These are phyloP conservation scores for Bathynomus jamesi DNA, from an alignment of 1,140 invertebrate species.

Conservation along the genomic window DNA sequence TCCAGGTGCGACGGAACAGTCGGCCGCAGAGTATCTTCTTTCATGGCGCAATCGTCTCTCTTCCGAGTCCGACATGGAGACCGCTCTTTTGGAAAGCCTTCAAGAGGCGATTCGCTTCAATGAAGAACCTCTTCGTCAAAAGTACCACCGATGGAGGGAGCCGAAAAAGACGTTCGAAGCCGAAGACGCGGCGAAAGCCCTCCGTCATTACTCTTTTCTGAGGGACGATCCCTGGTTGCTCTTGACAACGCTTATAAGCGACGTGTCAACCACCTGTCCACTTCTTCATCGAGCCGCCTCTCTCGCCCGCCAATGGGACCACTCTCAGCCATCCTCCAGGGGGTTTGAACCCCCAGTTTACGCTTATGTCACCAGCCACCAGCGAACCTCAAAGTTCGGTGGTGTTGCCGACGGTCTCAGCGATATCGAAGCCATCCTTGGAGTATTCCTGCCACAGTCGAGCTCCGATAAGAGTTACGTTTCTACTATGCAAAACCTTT, in stretches of 20 bases:
- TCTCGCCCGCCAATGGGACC: conserved; percentile 46
- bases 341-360: conserved; percentile 18
- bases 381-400: background rate
- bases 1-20: conserved; percentile 17
- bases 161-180: background rate
- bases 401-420: conserved; percentile 2
- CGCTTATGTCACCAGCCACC: conserved; percentile 11
- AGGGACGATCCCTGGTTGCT: conserved; percentile 52
- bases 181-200: conserved; percentile 21
- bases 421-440: conserved; percentile 18
- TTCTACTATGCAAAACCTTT: conserved; percentile 9
- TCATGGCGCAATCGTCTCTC: conserved; percentile 16
- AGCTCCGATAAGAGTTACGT: background rate
- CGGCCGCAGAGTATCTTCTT: conserved; percentile 11
- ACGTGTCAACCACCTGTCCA: conserved; percentile 70
- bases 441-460: background rate
- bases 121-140: background rate
- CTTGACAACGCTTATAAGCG: conserved; percentile 57
- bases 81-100: background rate
- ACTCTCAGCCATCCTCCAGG: background rate
- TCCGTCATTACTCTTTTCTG: conserved; percentile 62
- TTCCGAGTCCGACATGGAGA: background rate
- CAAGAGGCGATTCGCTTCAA: background rate
- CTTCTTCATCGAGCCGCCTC: conserved; percentile 50
- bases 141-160: background rate